phyloP scores from a whole-genome alignment of 1,140 invertebrate species.

The Orius laevigatus region DNA sequence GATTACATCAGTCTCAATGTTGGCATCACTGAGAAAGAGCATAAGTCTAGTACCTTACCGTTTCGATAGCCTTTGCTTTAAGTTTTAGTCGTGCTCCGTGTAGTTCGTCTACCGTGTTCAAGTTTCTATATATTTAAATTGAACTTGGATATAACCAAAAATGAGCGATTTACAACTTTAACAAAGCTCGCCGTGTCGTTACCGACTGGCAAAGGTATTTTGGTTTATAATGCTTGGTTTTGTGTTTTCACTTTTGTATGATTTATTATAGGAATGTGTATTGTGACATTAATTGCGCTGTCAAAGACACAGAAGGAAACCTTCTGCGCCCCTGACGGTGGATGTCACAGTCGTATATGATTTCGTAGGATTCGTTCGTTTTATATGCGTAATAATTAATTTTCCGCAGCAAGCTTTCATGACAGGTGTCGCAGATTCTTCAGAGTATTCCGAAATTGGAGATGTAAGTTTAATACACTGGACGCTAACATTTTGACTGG shows the following conservation, averaged over 20 bases:
- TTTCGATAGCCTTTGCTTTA: too few relatives aligned
- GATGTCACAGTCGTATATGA: conserved; percentile 95
- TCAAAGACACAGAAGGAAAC: conserved; percentile 98
- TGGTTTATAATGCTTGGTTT: neutral
- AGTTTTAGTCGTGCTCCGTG: too few relatives aligned
- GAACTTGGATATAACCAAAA: too few relatives aligned
- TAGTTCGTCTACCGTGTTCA: too few relatives aligned
- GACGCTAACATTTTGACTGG: too few relatives aligned
- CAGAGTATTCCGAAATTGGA: conserved; percentile 97
- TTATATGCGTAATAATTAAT: conserved; percentile 97
- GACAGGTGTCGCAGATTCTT: conserved; percentile 92
- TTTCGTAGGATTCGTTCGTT: conserved; percentile 88
- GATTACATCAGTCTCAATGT: too few relatives aligned
- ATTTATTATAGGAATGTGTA: conserved; percentile 63
- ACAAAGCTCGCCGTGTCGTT: conserved; percentile 93
- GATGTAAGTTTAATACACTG: too few relatives aligned
- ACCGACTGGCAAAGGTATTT: conserved; percentile 78
- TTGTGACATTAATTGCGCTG: conserved; percentile 91
- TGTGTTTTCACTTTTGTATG: conserved; percentile 8
- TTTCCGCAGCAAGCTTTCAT: conserved; percentile 93
- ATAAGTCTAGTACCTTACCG: too few relatives aligned
- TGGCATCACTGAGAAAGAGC: too few relatives aligned
- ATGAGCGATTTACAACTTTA: conserved; percentile 89
- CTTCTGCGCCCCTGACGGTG: conserved; percentile 95
- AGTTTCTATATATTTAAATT: too few relatives aligned